Conservation (phyloP, 1,140 invertebrate genomes). For the Drosophila grimshawi region DNA sequence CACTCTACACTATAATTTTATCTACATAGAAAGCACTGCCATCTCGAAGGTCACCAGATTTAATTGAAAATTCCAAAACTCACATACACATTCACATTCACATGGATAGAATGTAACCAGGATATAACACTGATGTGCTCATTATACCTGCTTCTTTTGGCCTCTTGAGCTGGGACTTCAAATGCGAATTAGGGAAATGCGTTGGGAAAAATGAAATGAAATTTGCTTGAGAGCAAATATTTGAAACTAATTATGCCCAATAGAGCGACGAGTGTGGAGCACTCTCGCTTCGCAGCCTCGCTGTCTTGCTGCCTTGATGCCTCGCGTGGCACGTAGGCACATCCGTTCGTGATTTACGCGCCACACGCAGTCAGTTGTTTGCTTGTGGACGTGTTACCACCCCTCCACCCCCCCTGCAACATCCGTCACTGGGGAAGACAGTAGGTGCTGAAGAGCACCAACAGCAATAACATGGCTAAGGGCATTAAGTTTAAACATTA, state of each 20-base stretch:
- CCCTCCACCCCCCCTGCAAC: constrained; percentile 2
- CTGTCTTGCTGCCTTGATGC: neutral
- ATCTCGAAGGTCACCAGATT: constrained; percentile 13
- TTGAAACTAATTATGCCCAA: constrained; percentile 84
- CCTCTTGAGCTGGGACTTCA: constrained; percentile 5
- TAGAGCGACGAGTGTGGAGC: constrained; percentile 56
- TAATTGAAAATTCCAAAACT: constrained; percentile 50
- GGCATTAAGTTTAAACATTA: constrained; percentile 59
- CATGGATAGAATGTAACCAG: constrained; percentile 1
- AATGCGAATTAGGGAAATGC: constrained; percentile 69
- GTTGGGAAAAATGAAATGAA: constrained; percentile 64
- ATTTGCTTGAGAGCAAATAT: constrained; percentile 76
- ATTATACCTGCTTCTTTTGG: constrained; percentile 24
- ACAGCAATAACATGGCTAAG: constrained; percentile 19
- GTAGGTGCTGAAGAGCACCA: constrained; percentile 1
- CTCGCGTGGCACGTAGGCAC: constrained; percentile 62
- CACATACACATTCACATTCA: constrained; percentile 1
- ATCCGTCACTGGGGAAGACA: constrained; percentile 38
- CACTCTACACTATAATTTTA: constrained; percentile 20
- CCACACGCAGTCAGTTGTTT: constrained; percentile 19
- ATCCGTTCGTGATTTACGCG: constrained; percentile 76
- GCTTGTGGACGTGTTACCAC: constrained; percentile 1
- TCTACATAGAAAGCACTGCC: neutral
- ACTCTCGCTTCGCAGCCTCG: constrained; percentile 13
- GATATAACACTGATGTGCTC: constrained; percentile 37